A percentile compares a stretch with the other conserved stretches of the same genome.
phyloP scores from a whole-genome alignment of 2,888 invertebrate genomes.

The Carpatolechia fugitivella region DNA sequence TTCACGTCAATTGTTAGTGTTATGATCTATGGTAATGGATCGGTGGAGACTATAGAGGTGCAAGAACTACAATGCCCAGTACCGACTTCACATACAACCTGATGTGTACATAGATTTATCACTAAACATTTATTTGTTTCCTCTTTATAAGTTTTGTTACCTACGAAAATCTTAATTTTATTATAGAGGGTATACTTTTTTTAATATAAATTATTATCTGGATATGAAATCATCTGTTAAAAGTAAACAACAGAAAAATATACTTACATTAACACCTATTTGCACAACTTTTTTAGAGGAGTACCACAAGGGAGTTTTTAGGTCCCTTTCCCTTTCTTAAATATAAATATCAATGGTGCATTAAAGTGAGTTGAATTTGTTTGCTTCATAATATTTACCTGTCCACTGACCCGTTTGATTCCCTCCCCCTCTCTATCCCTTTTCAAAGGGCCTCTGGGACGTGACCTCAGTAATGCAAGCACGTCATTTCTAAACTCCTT shows the following conservation, averaged over 20 bases:
- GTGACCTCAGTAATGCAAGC: conserved; percentile 59
- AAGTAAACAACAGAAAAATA: too few species aligned
- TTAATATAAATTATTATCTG: too few species aligned
- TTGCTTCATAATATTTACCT: conserved; percentile 74
- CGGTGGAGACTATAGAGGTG: not conserved
- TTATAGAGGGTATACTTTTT: too few species aligned
- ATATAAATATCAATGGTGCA: conserved; percentile 71
- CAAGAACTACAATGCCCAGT: not conserved
- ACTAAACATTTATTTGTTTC: too few species aligned
- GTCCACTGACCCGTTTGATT: conserved; percentile 72
- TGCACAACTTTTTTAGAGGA: not conserved
- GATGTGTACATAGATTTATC: too few species aligned
- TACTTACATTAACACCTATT: too few species aligned
- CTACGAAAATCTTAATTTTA: too few species aligned
- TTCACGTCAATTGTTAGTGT: conserved; percentile 8
- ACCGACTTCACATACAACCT: too few species aligned
- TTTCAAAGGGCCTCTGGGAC: conserved; percentile 32
- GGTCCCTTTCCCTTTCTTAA: conserved; percentile 29
- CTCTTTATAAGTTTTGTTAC: not conserved
- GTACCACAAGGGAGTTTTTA: not conserved
- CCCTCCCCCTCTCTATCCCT: conserved; percentile 37
- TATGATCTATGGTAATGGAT: conserved; percentile 9
- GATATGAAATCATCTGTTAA: too few species aligned
- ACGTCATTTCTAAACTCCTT: conserved; percentile 67
- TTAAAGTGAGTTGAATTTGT: conserved; percentile 72